Conservation (phyloP, 1,140 invertebrate species). For the Nylanderia fulva region DNA sequence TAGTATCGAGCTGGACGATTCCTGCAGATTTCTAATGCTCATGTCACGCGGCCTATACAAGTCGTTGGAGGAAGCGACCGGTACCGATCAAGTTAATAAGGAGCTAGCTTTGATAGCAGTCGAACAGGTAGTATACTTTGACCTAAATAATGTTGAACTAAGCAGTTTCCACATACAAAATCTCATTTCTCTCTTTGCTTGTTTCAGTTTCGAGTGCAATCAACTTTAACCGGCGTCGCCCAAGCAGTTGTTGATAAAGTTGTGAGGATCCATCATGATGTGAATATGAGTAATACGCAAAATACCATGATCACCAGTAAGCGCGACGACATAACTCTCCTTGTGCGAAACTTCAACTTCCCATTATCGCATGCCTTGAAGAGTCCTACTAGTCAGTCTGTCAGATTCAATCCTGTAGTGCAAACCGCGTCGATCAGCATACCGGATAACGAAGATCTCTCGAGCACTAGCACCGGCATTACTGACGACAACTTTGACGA, state of each 20-base stretch:
- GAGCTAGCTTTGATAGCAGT: conserved; percentile 92
- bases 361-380: conserved; percentile 89
- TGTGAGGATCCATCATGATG: conserved; percentile 93
- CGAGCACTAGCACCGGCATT: conserved; percentile 73
- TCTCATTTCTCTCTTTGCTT: conserved; percentile 39
- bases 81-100: conserved; percentile 92
- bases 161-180: neutral
- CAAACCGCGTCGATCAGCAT: conserved; percentile 81
- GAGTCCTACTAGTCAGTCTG: conserved; percentile 85
- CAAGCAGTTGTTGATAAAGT: conserved; percentile 95
- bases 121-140: conserved; percentile 87
- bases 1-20: conserved; percentile 92
- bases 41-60: conserved; percentile 95
- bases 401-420: conserved; percentile 88
- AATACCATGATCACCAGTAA: conserved; percentile 85
- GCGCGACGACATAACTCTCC: conserved; percentile 93
- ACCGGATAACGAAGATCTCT: conserved; percentile 71
- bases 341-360: conserved; percentile 95
- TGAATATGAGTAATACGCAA: conserved; percentile 89
- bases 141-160: neutral
- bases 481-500: conserved; percentile 79
- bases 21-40: conserved; percentile 93
- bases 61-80: conserved; percentile 93
- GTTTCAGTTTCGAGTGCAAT: conserved; percentile 91
- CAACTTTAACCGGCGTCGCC: conserved; percentile 93